phyloP scores from a whole-genome alignment of 2,797 vertebrate genomes.

The Chaunax sp. region DNA sequence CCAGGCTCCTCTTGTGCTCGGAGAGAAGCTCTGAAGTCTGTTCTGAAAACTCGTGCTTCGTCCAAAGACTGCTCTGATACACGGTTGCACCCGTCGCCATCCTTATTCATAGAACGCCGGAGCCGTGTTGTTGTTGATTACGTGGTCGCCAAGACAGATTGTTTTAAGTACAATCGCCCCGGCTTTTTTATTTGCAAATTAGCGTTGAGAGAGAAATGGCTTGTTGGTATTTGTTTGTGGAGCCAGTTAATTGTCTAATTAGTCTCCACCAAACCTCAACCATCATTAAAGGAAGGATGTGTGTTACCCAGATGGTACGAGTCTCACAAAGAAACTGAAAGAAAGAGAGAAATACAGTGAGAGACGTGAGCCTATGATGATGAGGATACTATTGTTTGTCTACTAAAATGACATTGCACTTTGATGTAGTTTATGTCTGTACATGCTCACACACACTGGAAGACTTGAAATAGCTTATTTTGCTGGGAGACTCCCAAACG shows the following conservation, averaged over 20 bases:
- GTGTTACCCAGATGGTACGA: conserved; percentile 66
- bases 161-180: conserved; percentile 11
- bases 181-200: conserved; percentile 51
- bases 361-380: not conserved
- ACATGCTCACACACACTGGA: conserved; percentile 4
- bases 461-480: conserved; percentile 55
- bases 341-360: not conserved
- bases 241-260: conserved; percentile 74
- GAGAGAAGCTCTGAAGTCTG: too few species aligned
- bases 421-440: conserved; percentile 21
- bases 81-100: too few species aligned
- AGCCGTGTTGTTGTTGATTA: not conserved
- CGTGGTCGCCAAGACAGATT: not conserved
- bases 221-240: conserved; percentile 51
- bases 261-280: conserved; percentile 42
- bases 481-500: conserved; percentile 46
- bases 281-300: conserved; percentile 38
- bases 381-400: not conserved
- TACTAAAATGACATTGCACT: conserved; percentile 2
- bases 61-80: too few species aligned
- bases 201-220: conserved; percentile 23
- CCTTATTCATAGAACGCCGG: too few species aligned
- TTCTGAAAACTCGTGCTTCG: too few species aligned
- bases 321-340: not conserved
- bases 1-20: too few species aligned